Evolutionary conservation across 2,797 vertebrate genomes (phyloP).

Genomic region (Myiotriccus ornatus): DNA sequence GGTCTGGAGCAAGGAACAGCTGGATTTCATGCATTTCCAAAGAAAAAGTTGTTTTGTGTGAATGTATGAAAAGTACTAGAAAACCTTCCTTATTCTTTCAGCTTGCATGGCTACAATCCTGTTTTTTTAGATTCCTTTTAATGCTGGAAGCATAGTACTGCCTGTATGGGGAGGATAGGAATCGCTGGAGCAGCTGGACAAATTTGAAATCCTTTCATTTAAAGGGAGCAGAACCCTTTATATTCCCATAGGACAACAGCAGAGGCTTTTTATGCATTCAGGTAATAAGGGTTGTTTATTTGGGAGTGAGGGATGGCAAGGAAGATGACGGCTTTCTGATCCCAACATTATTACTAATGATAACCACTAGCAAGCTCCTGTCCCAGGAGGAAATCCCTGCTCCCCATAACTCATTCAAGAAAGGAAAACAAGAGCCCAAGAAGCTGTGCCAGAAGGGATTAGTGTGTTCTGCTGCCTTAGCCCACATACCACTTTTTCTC

Average conservation of each 20-base stretch:
- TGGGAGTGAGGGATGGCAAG: not conserved
- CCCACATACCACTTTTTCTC: not conserved
- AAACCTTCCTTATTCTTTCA: not conserved
- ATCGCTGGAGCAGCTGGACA: not conserved
- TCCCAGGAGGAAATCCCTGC: not conserved
- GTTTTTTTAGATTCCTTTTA: not conserved
- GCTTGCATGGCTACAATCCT: not conserved
- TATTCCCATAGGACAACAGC: not conserved
- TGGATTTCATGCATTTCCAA: not conserved
- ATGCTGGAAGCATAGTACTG: not conserved
- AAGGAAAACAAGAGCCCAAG: not conserved
- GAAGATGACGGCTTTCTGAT: not conserved
- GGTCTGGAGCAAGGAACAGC: not conserved
- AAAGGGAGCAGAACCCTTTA: not conserved
- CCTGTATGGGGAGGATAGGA: rapidly evolving
- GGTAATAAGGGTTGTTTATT: not conserved
- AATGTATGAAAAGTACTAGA: not conserved
- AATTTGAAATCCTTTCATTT: not conserved
- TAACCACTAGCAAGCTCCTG: not conserved
- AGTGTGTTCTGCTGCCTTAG: not conserved
- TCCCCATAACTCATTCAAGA: not conserved
- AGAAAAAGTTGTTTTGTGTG: not conserved
- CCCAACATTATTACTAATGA: not conserved
- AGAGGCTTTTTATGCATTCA: not conserved
- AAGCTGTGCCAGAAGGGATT: not conserved